phyloP scores from a whole-genome alignment of 64 coral and sea anemone genomes.

The Dendronephthya gigantea region DNA sequence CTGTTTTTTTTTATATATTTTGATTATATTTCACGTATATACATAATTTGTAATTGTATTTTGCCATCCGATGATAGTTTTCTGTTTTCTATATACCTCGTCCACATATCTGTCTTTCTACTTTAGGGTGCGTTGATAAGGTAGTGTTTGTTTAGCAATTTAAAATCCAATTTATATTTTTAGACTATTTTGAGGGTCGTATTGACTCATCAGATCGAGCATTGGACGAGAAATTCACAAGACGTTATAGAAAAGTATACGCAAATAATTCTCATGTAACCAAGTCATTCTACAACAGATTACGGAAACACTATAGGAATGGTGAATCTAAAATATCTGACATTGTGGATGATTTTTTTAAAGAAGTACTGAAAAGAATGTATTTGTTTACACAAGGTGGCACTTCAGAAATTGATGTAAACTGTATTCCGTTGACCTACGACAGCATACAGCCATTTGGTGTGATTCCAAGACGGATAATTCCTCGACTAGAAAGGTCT shows the following conservation, averaged over 20 bases:
- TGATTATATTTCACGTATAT: too few species aligned
- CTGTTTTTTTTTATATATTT: too few species aligned
- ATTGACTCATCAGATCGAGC: not conserved
- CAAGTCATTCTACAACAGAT: not conserved
- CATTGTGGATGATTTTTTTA: not conserved
- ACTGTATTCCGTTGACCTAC: not conserved
- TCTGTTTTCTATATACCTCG: too few species aligned
- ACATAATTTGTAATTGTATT: too few species aligned
- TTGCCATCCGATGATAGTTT: too few species aligned
- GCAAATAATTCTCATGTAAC: not conserved
- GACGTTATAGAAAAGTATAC: not conserved
- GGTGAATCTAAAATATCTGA: not conserved
- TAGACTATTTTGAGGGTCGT: not conserved
- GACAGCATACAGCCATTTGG: not conserved
- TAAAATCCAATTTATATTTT: not conserved
- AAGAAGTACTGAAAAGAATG: not conserved
- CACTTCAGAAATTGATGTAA: not conserved
- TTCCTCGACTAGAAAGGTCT: not conserved
- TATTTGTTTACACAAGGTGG: not conserved
- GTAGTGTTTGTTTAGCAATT: not conserved
- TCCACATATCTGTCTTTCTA: too few species aligned
- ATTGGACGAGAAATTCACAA: not conserved
- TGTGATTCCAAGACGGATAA: not conserved
- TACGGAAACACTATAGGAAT: not conserved
- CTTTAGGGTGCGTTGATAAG: too few species aligned